Percentiles rank a stretch among this genome's conserved stretches.
These are phyloP conservation scores for Mimumesa dahlbomi DNA, from an alignment of 2,888 invertebrate species.

Conservation along the genomic window DNA sequence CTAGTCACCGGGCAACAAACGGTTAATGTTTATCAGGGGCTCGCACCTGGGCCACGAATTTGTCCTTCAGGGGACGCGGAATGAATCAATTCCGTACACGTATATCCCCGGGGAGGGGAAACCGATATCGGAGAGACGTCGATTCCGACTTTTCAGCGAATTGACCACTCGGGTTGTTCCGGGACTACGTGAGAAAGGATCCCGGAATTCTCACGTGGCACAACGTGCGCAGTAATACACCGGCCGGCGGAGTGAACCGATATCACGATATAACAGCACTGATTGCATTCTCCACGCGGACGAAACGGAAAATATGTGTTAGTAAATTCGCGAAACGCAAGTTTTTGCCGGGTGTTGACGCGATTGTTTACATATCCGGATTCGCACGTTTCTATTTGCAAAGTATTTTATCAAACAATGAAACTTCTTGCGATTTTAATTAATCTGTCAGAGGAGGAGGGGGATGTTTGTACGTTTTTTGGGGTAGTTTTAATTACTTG, in stretches of 20 bases:
- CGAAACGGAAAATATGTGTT: background rate
- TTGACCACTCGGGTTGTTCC: conserved; percentile 44
- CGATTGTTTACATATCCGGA: too few species aligned
- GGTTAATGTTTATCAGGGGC: conserved; percentile 47
- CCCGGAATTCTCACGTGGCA: conserved; percentile 11
- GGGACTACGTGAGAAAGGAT: conserved; percentile 45
- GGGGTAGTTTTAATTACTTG: too few species aligned
- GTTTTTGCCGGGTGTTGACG: too few species aligned
- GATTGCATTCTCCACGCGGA: conserved; percentile 8
- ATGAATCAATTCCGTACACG: conserved; percentile 56
- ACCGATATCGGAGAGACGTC: conserved; percentile 44
- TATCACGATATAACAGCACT: background rate
- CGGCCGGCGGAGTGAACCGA: background rate
- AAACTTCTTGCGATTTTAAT: too few species aligned
- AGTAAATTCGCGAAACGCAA: too few species aligned
- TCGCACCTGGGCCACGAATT: conserved; percentile 33
- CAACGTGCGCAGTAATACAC: background rate
- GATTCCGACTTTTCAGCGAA: conserved; percentile 39
- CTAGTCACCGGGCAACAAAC: too few species aligned
- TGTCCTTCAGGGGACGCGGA: conserved; percentile 15
- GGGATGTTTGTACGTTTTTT: too few species aligned
- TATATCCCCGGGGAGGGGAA: conserved; percentile 21
- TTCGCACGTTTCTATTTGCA: too few species aligned
- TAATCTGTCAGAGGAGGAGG: too few species aligned
- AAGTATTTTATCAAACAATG: too few species aligned